Evolutionary conservation across 2,888 invertebrate genomes (phyloP), one percentile per base, ranked within the genome.

Genomic region (Noctua comes): DNA sequence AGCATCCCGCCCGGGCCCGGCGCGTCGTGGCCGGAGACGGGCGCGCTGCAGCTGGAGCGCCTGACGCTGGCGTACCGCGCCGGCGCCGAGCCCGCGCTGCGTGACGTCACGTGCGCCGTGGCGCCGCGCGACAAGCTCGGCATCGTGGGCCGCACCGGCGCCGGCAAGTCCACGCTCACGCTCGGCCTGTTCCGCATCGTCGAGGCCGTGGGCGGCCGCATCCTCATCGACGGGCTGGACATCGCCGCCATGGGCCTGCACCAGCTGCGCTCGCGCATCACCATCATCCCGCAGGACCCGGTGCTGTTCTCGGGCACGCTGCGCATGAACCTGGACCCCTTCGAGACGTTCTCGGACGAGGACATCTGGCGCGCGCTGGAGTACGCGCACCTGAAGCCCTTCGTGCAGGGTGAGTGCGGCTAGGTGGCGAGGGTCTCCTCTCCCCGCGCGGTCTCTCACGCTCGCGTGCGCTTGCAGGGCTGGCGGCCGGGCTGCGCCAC

Each of bases 211-310:
- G 97, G 97, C 86, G 99, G 99, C 59, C 97, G 97, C 88, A 99
- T 99, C 89, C 93, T 98, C 79, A 98, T 99, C 90, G 99, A 99
- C 95, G 98, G 97, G 72, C 96, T 98, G 73, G 98, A 99, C 93
- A 98, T 99, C 88, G 95, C 98, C 16, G 97, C 97, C 70, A 96
- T 99, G 89, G 99, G 99, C 31, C 97, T 99, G 68, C 99, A 99
- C 94, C 98, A 98, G 91, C 95, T 99, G 85, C 97, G 99, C 79
- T 98, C 98, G 18, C 97, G 98, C 86, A 97, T 99, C 88, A 99
- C 99, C 65, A 99, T 99, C 92, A 99, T 98, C 93, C 98, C 98
- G 66, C 98, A 99, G 97, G 99, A 99, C 96, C 99, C 99, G 0
- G 99, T 99, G 68, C 97, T 99, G 81, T 99, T 99, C 97, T 99